Percentiles rank a stretch among this genome's conserved stretches.
Evolutionary conservation across 2,113 vertebrate species (phyloP).

Genomic region (Chaetodon trifascialis): DNA sequence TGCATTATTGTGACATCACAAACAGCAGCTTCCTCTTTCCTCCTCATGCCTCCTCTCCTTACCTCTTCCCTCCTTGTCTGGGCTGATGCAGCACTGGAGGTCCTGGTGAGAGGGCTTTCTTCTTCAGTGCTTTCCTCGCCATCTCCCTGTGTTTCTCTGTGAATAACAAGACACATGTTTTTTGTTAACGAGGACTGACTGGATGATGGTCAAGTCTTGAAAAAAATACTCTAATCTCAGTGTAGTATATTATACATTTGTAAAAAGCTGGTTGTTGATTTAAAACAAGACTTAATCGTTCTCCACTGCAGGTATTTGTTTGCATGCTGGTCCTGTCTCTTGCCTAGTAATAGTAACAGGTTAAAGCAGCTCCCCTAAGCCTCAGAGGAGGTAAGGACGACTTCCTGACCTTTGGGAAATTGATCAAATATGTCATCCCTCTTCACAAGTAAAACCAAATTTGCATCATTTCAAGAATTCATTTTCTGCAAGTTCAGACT

Average conservation of each 20-base stretch:
- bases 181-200: not conserved
- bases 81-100: slow-evolving; percentile 79
- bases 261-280: not conserved
- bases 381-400: no score
- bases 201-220: not conserved
- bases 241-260: not conserved
- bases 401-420: not conserved
- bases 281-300: not conserved
- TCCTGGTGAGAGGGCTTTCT: slow-evolving; percentile 89
- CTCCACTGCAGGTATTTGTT: no score
- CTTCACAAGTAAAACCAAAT: not conserved
- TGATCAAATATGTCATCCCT: not conserved
- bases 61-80: slow-evolving; percentile 88
- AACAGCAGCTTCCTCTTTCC: not conserved
- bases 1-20: slow-evolving; percentile 1
- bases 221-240: not conserved
- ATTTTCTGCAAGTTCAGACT: not conserved
- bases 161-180: slow-evolving; percentile 20
- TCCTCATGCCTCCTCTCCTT: slow-evolving; percentile 16
- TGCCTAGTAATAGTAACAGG: not conserved
- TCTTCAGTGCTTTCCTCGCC: slow-evolving; percentile 90
- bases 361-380: not conserved
- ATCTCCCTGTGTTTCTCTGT: slow-evolving; percentile 92
- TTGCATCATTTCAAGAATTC: not conserved
- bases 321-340: not conserved